Base-by-base conservation (phyloP, 2,113 vertebrate species). In the Thalassarche chlororhynchos region DNA sequence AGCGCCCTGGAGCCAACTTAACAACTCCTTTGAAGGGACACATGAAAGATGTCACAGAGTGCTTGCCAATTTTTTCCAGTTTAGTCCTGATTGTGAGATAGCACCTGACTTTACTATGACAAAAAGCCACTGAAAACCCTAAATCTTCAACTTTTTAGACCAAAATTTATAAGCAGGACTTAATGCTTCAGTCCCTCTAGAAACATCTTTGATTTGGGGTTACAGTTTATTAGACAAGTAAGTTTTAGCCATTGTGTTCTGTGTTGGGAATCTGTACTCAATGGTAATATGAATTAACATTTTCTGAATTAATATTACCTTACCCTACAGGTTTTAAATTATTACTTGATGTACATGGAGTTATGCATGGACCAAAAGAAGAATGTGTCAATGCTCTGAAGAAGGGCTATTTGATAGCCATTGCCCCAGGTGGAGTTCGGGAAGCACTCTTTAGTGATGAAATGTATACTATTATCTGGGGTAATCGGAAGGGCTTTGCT, bases 401-500 rank as follows among this genome's bases (percentile, higher is more conserved):
- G 92, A 98, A 97, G 10, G 99, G 99, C 17, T 97, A 97, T 78
- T 97, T 99, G 80, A 52, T 99, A 93, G 99, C 98, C 46, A 99
- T 99, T 92, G 99, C 99, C 70, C 99, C 99, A 2, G 99, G 99
- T 9, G 99, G 99, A 24, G 98, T 99, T 42, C 98, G 99, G 55
- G 99, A 99, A 95, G 99, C 99, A 7, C 98, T 99, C 36, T 98
- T 99, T 51, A 99, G 99, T 68, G 99, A 99, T 47, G 99, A 99
- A 96, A 99, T 97, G 61, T 99, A 99, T 62, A 96, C 94, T 42
- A 98, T 99, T 11, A 15, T 99, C 19, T 99, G 99, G 99, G 99
- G 99, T 29, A 97, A 99, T 89, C 99, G 99, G 24, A 99, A 97
- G 95, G 99, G 99, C 89, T 99, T 99, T 26, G 99, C 99, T 77